Evolutionary conservation across 2,888 invertebrate species (phyloP).

Genomic region (Sepiola atlantica): DNA sequence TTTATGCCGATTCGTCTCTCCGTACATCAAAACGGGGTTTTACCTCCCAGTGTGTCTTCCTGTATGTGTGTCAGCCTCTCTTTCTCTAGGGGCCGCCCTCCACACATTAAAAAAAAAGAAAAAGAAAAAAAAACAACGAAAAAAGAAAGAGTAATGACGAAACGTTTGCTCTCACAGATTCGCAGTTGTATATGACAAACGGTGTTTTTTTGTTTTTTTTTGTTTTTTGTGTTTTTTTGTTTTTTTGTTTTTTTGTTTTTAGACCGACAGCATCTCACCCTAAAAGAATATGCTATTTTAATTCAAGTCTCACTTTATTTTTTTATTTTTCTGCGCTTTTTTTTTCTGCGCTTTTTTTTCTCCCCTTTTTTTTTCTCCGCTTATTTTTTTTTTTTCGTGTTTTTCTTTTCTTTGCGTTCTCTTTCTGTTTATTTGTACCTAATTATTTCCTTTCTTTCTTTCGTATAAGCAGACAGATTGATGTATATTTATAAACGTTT

Average conservation of each 20-base stretch:
- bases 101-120: background rate
- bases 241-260: background rate
- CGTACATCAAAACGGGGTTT: background rate
- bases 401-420: background rate
- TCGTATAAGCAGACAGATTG: conserved; percentile 9
- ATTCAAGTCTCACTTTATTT: background rate
- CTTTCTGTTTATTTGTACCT: background rate
- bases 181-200: background rate
- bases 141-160: background rate
- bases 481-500: conserved; percentile 32
- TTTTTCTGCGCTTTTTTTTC: background rate
- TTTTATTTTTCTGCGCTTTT: too few relatives aligned
- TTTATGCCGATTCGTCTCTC: background rate
- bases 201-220: background rate
- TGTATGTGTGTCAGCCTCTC: conserved; percentile 32
- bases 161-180: background rate
- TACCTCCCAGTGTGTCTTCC: conserved; percentile 32
- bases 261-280: background rate
- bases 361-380: too few relatives aligned
- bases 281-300: conserved; percentile 32
- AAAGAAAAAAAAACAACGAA: background rate
- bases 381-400: background rate
- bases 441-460: background rate
- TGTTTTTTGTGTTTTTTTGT: too few relatives aligned
- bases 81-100: conserved; percentile 15